A percentile compares a stretch with the other conserved stretches of the same genome.
phyloP scores from a whole-genome alignment of 2,888 invertebrate genomes.

The Atrina japonica region DNA sequence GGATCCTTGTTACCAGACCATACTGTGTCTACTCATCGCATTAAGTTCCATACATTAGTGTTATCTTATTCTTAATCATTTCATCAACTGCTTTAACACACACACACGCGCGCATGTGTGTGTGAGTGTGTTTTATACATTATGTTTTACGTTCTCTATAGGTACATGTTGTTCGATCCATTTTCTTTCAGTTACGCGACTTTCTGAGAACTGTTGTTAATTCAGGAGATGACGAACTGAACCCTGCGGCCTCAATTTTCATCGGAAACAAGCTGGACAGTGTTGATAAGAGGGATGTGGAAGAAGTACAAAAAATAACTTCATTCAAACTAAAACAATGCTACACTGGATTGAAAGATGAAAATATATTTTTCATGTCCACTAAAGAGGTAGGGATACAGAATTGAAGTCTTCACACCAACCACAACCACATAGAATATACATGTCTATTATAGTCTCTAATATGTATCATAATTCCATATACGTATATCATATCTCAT shows the following conservation, averaged over 20 bases:
- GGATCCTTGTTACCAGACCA: no score
- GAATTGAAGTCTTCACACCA: no score
- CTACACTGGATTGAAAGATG: slow-evolving; percentile 61
- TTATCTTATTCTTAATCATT: no score
- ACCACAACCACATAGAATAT: neutral
- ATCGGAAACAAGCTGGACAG: slow-evolving; percentile 76
- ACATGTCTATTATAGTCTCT: neutral
- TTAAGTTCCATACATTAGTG: no score
- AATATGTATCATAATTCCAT: no score
- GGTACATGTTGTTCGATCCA: no score
- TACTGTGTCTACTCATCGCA: no score
- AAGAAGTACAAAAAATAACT: slow-evolving; percentile 62
- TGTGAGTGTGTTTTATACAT: no score
- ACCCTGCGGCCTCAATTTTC: slow-evolving; percentile 73
- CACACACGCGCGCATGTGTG: no score
- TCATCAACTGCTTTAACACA: no score
- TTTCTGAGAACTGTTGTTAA: slow-evolving; percentile 62
- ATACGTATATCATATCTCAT: no score
- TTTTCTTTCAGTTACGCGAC: slow-evolving; percentile 64
- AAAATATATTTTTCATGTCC: slow-evolving; percentile 69
- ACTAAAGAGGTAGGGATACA: slow-evolving; percentile 53
- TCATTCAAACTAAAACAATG: slow-evolving; percentile 54
- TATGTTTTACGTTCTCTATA: no score
- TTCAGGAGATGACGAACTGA: slow-evolving; percentile 61
- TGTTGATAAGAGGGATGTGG: slow-evolving; percentile 56